Conservation (phyloP, 2,888 invertebrate species). For the Drosophila emarginata region DNA sequence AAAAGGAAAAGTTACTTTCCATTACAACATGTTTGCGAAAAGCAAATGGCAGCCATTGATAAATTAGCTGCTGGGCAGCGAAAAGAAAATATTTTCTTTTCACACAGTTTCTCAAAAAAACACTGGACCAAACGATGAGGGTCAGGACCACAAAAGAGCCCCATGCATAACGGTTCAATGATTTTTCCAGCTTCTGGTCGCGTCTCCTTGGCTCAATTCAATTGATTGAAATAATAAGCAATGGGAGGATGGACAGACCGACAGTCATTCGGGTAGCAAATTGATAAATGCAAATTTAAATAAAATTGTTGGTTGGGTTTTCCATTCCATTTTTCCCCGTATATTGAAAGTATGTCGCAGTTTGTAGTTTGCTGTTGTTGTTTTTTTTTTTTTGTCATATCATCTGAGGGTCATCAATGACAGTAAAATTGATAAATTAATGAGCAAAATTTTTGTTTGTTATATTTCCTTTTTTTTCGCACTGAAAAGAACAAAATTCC, state of each 20-base stretch:
- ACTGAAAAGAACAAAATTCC: neutral
- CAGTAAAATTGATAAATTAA: slow-evolving; percentile 10
- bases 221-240: slow-evolving; percentile 55
- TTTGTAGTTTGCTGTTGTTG: neutral
- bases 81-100: slow-evolving; percentile 8
- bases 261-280: slow-evolving; percentile 30
- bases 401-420: slow-evolving; percentile 4
- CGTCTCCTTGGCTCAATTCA: slow-evolving; percentile 16
- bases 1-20: slow-evolving; percentile 46
- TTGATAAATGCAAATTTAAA: slow-evolving; percentile 46
- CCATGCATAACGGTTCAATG: slow-evolving; percentile 22
- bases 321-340: neutral
- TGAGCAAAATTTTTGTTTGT: slow-evolving; percentile 5
- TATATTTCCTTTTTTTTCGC: neutral
- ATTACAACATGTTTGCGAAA: slow-evolving; percentile 64
- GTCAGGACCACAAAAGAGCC: slow-evolving; percentile 10
- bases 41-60: slow-evolving; percentile 58
- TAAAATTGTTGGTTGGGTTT: slow-evolving; percentile 4
- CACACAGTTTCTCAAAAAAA: slow-evolving; percentile 12
- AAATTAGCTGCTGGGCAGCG: slow-evolving; percentile 65
- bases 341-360: neutral
- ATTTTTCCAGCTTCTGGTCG: slow-evolving; percentile 9
- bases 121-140: slow-evolving; percentile 6
- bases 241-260: neutral
- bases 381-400: neutral